Evolutionary conservation across 2,888 invertebrate species (phyloP), one percentile per base, ranked within the genome.

Genomic region (Anagyrus pseudococci): DNA sequence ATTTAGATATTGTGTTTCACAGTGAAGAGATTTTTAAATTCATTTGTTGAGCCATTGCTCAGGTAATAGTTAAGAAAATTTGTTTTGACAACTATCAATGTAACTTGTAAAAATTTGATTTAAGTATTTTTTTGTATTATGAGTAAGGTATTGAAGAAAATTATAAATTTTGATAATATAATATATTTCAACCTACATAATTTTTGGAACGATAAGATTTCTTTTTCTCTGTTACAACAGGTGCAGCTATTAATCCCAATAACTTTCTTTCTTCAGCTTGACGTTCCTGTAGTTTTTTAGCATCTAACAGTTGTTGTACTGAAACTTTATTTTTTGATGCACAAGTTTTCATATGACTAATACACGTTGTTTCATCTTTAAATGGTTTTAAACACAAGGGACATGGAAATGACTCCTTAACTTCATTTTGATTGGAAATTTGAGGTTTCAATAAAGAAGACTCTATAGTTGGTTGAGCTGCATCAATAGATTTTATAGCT

Each of bases 241-340:
- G 79, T 20, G 74, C 76, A n/a, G 71, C 67, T n/a, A 76, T 76
- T 44, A 83, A 71, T n/a, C 83, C 83, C 61, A 83, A 70, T 6
- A 78, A 78, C 46, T 71, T 70, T 63, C 82, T 75, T 67, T 83
- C 82, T 43, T 74, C 72, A 8, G 74, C 73, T 68, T 83, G 83
- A 43, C 78, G 78, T 57, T 81, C 73, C 66, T 82, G 82, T 29
- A 83, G 68, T 49, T 78, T 73, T 20, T 80, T 70, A 7, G 80
- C 82, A 63, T 77, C 74, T 43, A 82, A 68, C 33, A 83, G 70
- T 59, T 78, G 75, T 53, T 75, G 73, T 1, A 77, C 78, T 0
- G 79, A 73, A 26, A 82, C 61, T 33, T 81, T 80, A 68, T 82
- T 74, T 63, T 77, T 80, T 2, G 67, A 29, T 3, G 81, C 82